Percentiles rank a stretch among this genome's conserved stretches.
Conservation (phyloP, 2,888 invertebrate genomes). For the Peribatodes rhomboidaria region DNA sequence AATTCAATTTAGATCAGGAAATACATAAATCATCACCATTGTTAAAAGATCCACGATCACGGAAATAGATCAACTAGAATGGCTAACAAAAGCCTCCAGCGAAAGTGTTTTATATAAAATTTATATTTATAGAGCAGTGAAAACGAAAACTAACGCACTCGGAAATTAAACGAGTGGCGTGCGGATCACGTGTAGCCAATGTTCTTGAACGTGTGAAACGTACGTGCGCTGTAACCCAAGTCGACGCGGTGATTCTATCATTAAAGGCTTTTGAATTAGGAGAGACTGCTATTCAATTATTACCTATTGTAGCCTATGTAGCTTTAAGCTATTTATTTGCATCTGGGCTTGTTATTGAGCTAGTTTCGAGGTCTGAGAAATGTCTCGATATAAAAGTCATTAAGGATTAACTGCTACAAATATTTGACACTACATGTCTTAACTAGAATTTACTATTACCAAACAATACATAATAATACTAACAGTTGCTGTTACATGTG, state of each 20-base stretch:
- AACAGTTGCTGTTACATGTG: too few species aligned
- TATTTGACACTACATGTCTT: too few species aligned
- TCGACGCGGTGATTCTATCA: slow-evolving; percentile 19
- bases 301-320: background rate
- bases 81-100: slow-evolving; percentile 33
- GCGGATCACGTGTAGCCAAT: slow-evolving; percentile 49
- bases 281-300: background rate
- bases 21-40: background rate
- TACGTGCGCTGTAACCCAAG: slow-evolving; percentile 49
- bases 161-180: slow-evolving; percentile 59
- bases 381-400: too few species aligned
- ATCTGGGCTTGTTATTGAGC: too few species aligned
- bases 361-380: too few species aligned
- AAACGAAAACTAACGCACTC: slow-evolving; percentile 66
- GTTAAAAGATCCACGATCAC: slow-evolving; percentile 2
- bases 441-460: too few species aligned
- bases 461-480: too few species aligned
- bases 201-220: slow-evolving; percentile 53
- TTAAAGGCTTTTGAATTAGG: slow-evolving; percentile 19
- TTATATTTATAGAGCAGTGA: slow-evolving; percentile 71
- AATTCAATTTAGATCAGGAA: too few species aligned
- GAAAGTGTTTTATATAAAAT: slow-evolving; percentile 42
- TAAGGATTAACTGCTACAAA: too few species aligned
- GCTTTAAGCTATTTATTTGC: background rate
- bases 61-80: slow-evolving; percentile 14